Conservation (phyloP, 1,140 invertebrate genomes). For the Caenorhabditis brenneri region DNA sequence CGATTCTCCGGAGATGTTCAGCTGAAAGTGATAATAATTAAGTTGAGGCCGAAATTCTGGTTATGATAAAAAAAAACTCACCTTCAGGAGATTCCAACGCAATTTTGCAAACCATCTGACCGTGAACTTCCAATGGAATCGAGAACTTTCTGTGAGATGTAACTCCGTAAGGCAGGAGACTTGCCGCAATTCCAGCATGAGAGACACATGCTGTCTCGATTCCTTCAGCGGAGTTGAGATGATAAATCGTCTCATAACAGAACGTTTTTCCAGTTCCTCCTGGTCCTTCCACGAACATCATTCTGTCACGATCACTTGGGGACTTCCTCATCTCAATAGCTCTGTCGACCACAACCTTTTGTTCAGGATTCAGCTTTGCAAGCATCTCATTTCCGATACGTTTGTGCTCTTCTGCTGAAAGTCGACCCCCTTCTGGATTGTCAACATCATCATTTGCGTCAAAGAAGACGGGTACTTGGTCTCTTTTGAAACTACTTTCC, state of each 20-base stretch:
- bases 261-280: background rate
- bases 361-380: background rate
- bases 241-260: background rate
- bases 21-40: no score
- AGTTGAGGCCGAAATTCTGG: no score
- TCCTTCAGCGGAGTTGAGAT: background rate
- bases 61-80: background rate
- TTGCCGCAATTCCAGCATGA: conserved; percentile 67
- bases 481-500: background rate
- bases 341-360: background rate
- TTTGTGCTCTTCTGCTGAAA: background rate
- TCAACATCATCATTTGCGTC: background rate
- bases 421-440: background rate
- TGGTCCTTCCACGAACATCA: background rate
- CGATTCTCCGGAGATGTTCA: background rate
- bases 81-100: conserved; percentile 19
- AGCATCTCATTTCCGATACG: background rate
- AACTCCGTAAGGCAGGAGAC: conserved; percentile 58
- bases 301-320: no score
- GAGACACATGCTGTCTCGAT: conserved; percentile 36
- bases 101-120: background rate
- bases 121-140: conserved; percentile 40
- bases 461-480: background rate
- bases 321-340: no score
- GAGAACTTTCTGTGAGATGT: conserved; percentile 56